Conservation (phyloP, 2,113 vertebrate species). For the Oncorhynchus nerka region DNA sequence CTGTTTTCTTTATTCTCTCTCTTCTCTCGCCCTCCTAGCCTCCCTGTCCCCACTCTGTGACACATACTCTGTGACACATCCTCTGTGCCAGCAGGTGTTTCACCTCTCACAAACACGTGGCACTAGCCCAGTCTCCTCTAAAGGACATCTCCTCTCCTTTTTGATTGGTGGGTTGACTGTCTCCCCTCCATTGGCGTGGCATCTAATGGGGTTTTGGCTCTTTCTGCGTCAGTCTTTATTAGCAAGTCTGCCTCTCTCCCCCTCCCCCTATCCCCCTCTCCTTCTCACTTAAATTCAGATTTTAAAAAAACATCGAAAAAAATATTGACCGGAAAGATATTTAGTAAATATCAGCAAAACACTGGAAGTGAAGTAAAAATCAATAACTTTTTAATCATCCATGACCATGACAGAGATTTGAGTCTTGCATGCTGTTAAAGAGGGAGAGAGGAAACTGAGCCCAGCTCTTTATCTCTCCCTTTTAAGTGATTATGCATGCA, state of each 20-base stretch:
- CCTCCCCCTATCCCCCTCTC: not conserved
- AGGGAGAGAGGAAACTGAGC: not conserved
- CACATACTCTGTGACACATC: conserved; percentile 51
- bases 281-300: not conserved
- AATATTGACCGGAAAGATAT: not conserved
- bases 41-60: conserved; percentile 36
- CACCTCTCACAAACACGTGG: conserved; percentile 52
- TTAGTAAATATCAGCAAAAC: not conserved
- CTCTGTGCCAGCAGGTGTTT: conserved; percentile 43
- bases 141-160: conserved; percentile 6
- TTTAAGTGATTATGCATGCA: not conserved
- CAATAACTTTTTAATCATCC: not conserved
- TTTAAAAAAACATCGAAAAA: not conserved
- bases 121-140: conserved; percentile 34
- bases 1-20: no score
- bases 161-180: conserved; percentile 12
- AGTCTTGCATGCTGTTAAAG: not conserved
- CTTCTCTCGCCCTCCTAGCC: not conserved
- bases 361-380: not conserved
- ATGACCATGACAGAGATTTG: conserved; percentile 1
- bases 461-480: not conserved
- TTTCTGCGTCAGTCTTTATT: not conserved
- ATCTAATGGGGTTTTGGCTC: not conserved
- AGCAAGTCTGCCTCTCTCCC: not conserved
- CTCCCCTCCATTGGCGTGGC: not conserved